Conservation (phyloP, 2,888 invertebrate genomes). For the Smittia sp. region DNA sequence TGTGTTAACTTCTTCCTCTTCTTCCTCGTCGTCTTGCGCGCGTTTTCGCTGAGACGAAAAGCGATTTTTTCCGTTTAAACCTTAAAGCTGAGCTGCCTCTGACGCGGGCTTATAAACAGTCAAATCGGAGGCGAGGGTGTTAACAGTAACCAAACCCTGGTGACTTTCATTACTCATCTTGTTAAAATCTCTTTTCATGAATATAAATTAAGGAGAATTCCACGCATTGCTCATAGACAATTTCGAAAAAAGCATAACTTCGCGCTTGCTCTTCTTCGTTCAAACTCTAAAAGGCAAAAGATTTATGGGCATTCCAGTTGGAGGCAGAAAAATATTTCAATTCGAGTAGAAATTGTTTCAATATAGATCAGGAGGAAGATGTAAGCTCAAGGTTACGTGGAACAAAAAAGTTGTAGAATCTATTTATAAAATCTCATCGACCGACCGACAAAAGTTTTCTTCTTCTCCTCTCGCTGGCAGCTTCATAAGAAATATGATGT, state of each 20-base stretch:
- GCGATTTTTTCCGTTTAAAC: too few species aligned
- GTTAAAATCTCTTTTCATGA: too few species aligned
- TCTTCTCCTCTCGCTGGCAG: neutral
- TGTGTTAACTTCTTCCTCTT: constrained; percentile 13
- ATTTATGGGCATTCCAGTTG: constrained; percentile 17
- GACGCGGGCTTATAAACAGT: constrained; percentile 2
- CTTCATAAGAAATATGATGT: constrained; percentile 26
- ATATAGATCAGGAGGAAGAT: constrained; percentile 15
- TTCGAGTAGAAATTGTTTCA: constrained; percentile 14
- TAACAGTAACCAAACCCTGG: neutral
- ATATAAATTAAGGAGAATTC: too few species aligned
- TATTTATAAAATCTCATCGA: constrained; percentile 14
- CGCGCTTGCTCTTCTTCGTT: neutral
- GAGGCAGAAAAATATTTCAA: neutral
- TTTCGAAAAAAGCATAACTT: neutral
- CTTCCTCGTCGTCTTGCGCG: neutral
- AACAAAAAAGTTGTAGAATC: constrained; percentile 1
- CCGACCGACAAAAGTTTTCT: neutral
- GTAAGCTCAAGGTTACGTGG: constrained; percentile 22
- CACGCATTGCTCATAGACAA: too few species aligned
- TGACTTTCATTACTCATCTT: neutral
- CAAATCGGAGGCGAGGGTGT: neutral
- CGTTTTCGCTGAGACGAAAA: too few species aligned
- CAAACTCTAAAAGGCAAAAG: neutral
- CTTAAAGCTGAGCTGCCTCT: too few species aligned